A percentile compares a stretch with the other conserved stretches of the same genome.
Evolutionary conservation across 2,888 invertebrate genomes (phyloP).

Genomic region (Drosophila koepferae): DNA sequence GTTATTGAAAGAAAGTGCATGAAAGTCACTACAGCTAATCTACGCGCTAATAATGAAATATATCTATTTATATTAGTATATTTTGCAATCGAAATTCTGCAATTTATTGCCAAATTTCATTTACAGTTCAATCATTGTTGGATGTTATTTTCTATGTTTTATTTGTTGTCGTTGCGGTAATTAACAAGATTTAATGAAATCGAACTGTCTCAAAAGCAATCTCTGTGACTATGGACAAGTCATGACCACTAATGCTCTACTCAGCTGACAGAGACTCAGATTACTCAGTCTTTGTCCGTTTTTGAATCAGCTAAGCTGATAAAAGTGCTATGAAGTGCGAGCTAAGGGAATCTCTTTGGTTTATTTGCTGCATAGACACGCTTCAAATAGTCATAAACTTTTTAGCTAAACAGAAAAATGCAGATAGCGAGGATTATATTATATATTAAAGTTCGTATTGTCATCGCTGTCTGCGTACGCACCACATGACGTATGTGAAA

Average conservation of each 20-base stretch:
- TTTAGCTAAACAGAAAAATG: not conserved
- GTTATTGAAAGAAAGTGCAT: too few species aligned
- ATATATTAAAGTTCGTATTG: slow-evolving; percentile 3
- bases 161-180: too few species aligned
- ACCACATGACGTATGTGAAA: slow-evolving; percentile 66
- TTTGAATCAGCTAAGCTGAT: slow-evolving; percentile 40
- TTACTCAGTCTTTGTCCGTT: slow-evolving; percentile 18
- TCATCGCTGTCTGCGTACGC: not conserved
- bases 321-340: slow-evolving; percentile 5
- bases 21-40: too few species aligned
- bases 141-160: too few species aligned
- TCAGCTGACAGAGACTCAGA: not conserved
- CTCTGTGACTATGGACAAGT: slow-evolving; percentile 4
- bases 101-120: too few species aligned
- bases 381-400: not conserved
- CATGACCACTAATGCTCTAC: slow-evolving; percentile 12
- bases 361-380: not conserved
- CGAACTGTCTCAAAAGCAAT: slow-evolving; percentile 14
- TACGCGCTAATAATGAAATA: too few species aligned
- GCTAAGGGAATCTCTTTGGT: not conserved
- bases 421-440: not conserved
- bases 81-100: too few species aligned
- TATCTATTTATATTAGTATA: too few species aligned
- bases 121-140: not conserved
- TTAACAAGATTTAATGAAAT: slow-evolving; percentile 13